These are phyloP conservation scores for Eudasyphora cyanicolor DNA, from an alignment of 2,888 invertebrate species.

Conservation along the genomic window DNA sequence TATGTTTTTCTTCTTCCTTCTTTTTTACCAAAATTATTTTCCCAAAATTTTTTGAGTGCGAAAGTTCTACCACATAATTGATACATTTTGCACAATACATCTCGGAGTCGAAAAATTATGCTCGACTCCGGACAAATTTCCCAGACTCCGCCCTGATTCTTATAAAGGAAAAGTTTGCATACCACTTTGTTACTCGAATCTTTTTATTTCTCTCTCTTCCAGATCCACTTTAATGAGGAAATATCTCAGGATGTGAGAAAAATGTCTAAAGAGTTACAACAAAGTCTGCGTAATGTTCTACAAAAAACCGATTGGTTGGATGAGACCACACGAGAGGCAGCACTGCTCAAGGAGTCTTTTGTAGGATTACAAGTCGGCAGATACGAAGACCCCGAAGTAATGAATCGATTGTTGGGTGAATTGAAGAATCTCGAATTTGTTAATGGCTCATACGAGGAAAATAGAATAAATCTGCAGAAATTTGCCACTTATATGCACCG, in stretches of 20 bases:
- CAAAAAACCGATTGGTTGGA: conserved; percentile 75
- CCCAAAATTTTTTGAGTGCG: no score
- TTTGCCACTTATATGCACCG: conserved; percentile 69
- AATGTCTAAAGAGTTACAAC: conserved; percentile 72
- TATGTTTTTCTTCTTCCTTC: no score
- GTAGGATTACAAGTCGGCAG: conserved; percentile 70
- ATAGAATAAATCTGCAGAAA: conserved; percentile 70
- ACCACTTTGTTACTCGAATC: no score
- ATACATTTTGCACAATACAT: no score
- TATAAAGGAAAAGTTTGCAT: no score
- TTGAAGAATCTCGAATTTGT: conserved; percentile 68
- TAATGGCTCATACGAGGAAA: conserved; percentile 69
- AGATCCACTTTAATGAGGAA: conserved; percentile 72
- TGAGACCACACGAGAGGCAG: conserved; percentile 71
- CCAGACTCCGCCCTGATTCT: no score
- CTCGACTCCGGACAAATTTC: no score
- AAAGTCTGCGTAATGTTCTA: conserved; percentile 68
- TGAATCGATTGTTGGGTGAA: conserved; percentile 69
- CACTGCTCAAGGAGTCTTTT: conserved; percentile 72
- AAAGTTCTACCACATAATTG: no score
- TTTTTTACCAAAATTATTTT: no score
- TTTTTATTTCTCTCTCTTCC: no score
- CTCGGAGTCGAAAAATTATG: no score
- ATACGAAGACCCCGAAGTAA: conserved; percentile 66
- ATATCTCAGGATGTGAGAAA: conserved; percentile 67